Conservation (phyloP, 2,888 invertebrate species). For the Gasteruption jaculator region DNA sequence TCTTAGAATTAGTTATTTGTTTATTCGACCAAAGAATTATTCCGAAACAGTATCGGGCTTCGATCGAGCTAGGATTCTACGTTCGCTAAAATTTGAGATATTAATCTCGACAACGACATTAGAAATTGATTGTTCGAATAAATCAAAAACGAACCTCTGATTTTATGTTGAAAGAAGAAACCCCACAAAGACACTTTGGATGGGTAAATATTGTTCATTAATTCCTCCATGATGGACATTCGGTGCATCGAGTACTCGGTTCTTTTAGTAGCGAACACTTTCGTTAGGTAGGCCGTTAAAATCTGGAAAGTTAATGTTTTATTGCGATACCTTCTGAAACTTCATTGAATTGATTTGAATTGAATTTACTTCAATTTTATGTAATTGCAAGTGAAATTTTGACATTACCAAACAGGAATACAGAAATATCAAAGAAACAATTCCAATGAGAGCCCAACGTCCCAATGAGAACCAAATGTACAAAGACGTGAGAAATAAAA, state of each 20-base stretch:
- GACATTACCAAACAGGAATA: slow-evolving; percentile 34
- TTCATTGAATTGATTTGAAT: too few species aligned
- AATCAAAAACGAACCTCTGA: slow-evolving; percentile 30
- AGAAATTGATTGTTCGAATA: too few species aligned
- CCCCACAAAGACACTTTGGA: slow-evolving; percentile 35
- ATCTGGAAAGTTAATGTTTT: slow-evolving; percentile 22
- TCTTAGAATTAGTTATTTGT: too few species aligned
- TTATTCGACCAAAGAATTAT: too few species aligned
- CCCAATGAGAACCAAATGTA: slow-evolving; percentile 54
- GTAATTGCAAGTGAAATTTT: slow-evolving; percentile 5
- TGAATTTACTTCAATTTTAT: too few species aligned
- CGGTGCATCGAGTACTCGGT: slow-evolving; percentile 31
- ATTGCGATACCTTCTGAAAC: slow-evolving; percentile 1
- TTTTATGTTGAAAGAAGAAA: slow-evolving; percentile 28
- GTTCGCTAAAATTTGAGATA: too few species aligned
- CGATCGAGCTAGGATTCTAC: too few species aligned
- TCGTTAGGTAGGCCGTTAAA: slow-evolving; percentile 32
- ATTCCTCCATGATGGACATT: slow-evolving; percentile 33
- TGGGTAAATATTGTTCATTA: slow-evolving; percentile 32
- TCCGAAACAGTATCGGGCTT: too few species aligned
- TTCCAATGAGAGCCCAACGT: slow-evolving; percentile 53
- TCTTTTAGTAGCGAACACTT: slow-evolving; percentile 29
- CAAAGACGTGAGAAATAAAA: slow-evolving; percentile 49
- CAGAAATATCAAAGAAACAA: slow-evolving; percentile 51
- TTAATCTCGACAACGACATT: too few species aligned